phyloP scores from a whole-genome alignment of 2,113 vertebrate genomes.

The Chloroceryle aenea region DNA sequence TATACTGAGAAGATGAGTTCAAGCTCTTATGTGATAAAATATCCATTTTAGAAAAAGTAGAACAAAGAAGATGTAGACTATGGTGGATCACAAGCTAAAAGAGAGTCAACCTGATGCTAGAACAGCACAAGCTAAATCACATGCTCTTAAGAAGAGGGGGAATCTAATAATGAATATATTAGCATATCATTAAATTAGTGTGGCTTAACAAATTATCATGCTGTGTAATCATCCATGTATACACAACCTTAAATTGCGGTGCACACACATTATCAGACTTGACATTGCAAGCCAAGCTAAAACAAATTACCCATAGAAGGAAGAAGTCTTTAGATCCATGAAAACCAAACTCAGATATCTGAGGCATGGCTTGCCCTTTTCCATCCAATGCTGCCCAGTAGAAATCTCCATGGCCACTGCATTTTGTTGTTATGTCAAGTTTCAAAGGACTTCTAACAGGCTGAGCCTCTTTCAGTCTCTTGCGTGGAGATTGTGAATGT shows the following conservation, averaged over 20 bases:
- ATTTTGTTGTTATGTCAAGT: background rate
- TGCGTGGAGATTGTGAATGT: background rate
- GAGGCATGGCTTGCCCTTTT: background rate
- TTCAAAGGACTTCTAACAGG: background rate
- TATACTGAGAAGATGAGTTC: background rate
- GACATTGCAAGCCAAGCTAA: background rate
- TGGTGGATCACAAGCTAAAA: background rate
- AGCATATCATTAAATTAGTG: constrained; percentile 45
- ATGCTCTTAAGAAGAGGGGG: background rate
- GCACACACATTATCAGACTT: background rate
- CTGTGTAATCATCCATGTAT: constrained; percentile 35
- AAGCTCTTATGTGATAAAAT: background rate
- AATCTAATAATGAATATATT: constrained; percentile 24
- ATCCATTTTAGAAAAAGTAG: background rate
- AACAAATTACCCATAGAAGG: constrained; percentile 7
- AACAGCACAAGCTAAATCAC: background rate
- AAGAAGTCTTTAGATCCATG: background rate
- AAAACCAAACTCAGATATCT: background rate
- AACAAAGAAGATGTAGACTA: background rate
- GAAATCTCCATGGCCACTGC: background rate
- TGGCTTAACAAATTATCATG: background rate
- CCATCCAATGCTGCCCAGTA: background rate
- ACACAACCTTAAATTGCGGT: background rate
- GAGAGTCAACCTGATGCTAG: background rate
- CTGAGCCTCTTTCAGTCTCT: background rate